These are phyloP conservation scores for Glyptemys insculpta DNA, from an alignment of 2,797 vertebrate species.

Conservation along the genomic window DNA sequence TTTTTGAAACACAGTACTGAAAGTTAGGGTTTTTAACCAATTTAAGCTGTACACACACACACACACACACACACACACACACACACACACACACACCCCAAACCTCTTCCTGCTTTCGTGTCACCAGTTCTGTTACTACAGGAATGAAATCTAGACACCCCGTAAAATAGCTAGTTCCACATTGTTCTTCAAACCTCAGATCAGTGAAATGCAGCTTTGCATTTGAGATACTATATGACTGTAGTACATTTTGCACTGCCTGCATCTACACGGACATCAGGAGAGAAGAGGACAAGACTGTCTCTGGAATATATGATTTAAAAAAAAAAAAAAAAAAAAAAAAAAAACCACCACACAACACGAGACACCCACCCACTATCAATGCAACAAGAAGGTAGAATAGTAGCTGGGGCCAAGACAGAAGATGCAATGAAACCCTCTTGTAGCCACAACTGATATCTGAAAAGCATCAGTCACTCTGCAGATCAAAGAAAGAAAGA, in stretches of 20 bases:
- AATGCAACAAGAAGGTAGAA: not conserved
- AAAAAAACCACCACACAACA: too few species aligned
- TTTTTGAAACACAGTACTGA: not conserved
- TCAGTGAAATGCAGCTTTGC: not conserved
- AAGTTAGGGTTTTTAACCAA: not conserved
- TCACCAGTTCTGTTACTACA: not conserved
- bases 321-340: not conserved
- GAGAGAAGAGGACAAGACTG: not conserved
- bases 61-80: too few species aligned
- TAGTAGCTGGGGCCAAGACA: too few species aligned
- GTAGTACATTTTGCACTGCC: not conserved
- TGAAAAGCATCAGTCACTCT: not conserved
- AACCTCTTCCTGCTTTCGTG: not conserved
- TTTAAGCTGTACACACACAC: not conserved
- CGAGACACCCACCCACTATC: not conserved
- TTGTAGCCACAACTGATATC: not conserved
- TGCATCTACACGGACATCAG: too few species aligned
- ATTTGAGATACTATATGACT: not conserved
- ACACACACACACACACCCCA: too few species aligned
- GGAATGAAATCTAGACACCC: not conserved
- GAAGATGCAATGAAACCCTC: not conserved
- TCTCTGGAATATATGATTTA: not conserved
- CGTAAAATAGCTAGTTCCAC: not conserved
- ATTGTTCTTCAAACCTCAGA: not conserved
- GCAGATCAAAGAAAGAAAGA: not conserved